Percentiles rank a stretch among this genome's conserved stretches.
These are phyloP conservation scores for Melieria omissa DNA, from an alignment of 2,888 invertebrate species.

Conservation along the genomic window DNA sequence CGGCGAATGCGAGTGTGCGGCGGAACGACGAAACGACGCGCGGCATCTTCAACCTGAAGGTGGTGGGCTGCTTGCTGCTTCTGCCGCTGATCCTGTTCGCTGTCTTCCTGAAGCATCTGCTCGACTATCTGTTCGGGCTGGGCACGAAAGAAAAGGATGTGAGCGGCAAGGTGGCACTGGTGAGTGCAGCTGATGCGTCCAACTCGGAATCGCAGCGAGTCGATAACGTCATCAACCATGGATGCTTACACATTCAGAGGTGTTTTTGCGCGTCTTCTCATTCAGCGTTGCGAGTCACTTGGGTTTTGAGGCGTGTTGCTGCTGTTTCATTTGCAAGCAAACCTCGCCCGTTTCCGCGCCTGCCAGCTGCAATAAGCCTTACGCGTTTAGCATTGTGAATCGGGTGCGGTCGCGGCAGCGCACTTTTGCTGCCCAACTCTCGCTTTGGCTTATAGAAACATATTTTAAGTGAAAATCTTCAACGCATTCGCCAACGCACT, in stretches of 20 bases:
- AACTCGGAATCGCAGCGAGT: not conserved
- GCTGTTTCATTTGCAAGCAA: no score
- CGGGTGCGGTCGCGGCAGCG: no score
- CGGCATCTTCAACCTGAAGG: slow-evolving; percentile 60
- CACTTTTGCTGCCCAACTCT: no score
- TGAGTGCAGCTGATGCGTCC: slow-evolving; percentile 47
- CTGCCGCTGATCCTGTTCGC: slow-evolving; percentile 60
- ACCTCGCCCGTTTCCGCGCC: no score
- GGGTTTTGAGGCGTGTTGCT: no score
- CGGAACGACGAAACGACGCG: slow-evolving; percentile 58
- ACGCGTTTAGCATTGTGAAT: no score
- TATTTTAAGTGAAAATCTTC: no score
- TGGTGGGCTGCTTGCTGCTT: slow-evolving; percentile 56
- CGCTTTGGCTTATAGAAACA: no score
- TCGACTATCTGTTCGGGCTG: slow-evolving; percentile 62
- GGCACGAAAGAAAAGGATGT: slow-evolving; percentile 62
- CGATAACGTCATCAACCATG: slow-evolving; percentile 42
- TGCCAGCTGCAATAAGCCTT: no score
- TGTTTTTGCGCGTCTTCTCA: no score
- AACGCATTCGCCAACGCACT: no score
- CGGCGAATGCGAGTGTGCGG: slow-evolving; percentile 26
- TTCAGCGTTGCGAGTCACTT: no score
- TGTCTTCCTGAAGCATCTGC: slow-evolving; percentile 60
- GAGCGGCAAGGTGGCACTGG: slow-evolving; percentile 64
- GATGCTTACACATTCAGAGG: not conserved